A percentile compares a stretch with the other conserved stretches of the same genome.
Conservation (phyloP, 1,140 invertebrate genomes). For the Drosophila ananassae region DNA sequence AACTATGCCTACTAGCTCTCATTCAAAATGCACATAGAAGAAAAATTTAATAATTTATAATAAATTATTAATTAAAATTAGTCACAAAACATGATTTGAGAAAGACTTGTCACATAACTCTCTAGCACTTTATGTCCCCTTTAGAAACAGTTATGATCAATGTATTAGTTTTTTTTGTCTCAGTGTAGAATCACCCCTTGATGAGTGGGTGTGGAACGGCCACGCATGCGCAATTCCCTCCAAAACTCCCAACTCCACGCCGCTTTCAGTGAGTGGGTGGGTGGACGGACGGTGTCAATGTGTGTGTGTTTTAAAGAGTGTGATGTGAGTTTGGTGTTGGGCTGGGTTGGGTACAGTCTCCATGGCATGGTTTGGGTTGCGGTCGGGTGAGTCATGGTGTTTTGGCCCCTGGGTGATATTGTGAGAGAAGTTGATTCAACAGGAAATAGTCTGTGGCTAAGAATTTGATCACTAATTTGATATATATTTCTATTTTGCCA, state of each 20-base stretch:
- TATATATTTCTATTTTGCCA: not conserved
- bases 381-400: conserved; percentile 64
- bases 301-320: conserved; percentile 4
- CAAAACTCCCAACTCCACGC: conserved; percentile 33
- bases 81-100: too few relatives aligned
- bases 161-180: not conserved
- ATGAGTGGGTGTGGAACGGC: conserved; percentile 33
- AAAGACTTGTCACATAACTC: too few relatives aligned
- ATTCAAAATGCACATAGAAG: conserved; percentile 12
- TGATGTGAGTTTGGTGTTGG: conserved; percentile 5
- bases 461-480: conserved; percentile 23
- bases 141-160: not conserved
- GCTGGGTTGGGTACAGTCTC: conserved; percentile 41
- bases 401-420: conserved; percentile 40
- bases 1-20: not conserved
- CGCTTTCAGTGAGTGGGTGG: conserved; percentile 62
- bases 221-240: conserved; percentile 74
- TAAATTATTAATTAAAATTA: not conserved
- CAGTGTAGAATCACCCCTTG: conserved; percentile 36
- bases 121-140: not conserved
- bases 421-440: conserved; percentile 59
- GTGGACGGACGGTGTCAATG: conserved; percentile 61
- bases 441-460: conserved; percentile 55
- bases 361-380: conserved; percentile 39
- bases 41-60: not conserved